Base-by-base conservation (phyloP, 2,797 vertebrate species). In the Monodelphis domestica region DNA sequence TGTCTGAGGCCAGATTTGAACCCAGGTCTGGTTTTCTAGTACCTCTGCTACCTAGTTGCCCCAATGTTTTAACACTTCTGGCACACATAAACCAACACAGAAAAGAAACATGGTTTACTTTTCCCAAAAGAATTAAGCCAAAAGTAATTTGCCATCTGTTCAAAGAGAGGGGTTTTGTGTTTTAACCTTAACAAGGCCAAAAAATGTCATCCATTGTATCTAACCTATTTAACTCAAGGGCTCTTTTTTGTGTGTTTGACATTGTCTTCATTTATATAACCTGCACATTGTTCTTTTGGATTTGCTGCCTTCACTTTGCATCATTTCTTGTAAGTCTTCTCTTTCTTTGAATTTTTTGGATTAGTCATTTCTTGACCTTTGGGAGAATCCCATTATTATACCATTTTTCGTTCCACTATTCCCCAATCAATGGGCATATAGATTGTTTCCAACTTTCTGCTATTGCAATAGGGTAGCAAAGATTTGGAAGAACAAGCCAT, bases 401-500 rank as follows among this genome's bases (percentile, higher is more conserved):
- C 29, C 10, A 30, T 33, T 30, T 29, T 59, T 59, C 30, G 30
- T 59, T 59, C 56, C 56, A 30, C 29, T 29, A 59, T 59, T 30
- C 56, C 29, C 29, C 28, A 30, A 59, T 59, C 56, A 12, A 11
- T 59, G 56, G 56, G 9, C 56, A 57, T 57, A 57, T 57, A 57
- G 56, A 3, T 57, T 10, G 9, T 59, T 59, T 59, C 56, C 28
- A 59, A 59, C 56, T 59, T 59, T 59, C 56, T 59, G 56, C 29
- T 30, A 30, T 59, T 59, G 11, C 56, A 30, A 30, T 30, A 59
- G 29, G 29, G 29, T 12, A 96, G 91, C 56, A 88, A 88, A 50
- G 51, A 5, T 91, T 93, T 94, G 54, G n/a, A 87, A 63, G 59
- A 87, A 88, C 88, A 90, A 33, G 50, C 88, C 54, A 10, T 52